Evolutionary conservation across 2,888 invertebrate species (phyloP), one percentile per base, ranked within the genome.

Genomic region (Pristionchus arcanus): DNA sequence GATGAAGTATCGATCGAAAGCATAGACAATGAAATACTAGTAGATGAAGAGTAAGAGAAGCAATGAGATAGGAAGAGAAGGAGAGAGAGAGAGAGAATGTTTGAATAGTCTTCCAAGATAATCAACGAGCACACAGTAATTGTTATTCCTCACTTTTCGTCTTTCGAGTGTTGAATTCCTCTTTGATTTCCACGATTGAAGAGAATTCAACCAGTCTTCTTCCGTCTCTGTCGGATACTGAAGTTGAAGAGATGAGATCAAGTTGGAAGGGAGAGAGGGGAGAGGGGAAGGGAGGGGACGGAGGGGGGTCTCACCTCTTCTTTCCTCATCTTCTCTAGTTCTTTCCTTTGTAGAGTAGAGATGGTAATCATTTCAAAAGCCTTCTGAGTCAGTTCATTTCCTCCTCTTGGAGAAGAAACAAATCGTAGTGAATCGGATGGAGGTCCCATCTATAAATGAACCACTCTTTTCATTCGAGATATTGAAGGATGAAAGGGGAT

Each of bases 21-120:
- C 87, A 90, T 94, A 84, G 94, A 94, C 86, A 49, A 94, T 94
- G 59, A 94, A 94, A 74, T 94, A 93, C 90, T 94, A 93, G 90
- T 92, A 94, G 66, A 37, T 13, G 63, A 37, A 59, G 85, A 85
- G 85, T 31, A 37, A 31, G 66, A 87, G 28, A 2, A 68, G 66
- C 13, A 87, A 42, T 15, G 87, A 87, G 68, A 68, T 7, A 68
- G 68, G 28, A n/a, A 9, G 59, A 66, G 53, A 42, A 66, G 25
- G 86, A 59, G 85, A 68, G 42, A 31, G 87, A 42, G 55, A 42
- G 37, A 87, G 13, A 28, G 49, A 87, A n/a, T n/a, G 42, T 68
- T 34, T 59, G 66, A 42, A n/a, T 86, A 37, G 59, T 42, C 28
- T 83, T 94, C 94, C 86, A 94, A 94, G 87, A 93, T 93, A 89